phyloP scores from a whole-genome alignment of 2,888 invertebrate genomes.

The Adelphocoris suturalis region DNA sequence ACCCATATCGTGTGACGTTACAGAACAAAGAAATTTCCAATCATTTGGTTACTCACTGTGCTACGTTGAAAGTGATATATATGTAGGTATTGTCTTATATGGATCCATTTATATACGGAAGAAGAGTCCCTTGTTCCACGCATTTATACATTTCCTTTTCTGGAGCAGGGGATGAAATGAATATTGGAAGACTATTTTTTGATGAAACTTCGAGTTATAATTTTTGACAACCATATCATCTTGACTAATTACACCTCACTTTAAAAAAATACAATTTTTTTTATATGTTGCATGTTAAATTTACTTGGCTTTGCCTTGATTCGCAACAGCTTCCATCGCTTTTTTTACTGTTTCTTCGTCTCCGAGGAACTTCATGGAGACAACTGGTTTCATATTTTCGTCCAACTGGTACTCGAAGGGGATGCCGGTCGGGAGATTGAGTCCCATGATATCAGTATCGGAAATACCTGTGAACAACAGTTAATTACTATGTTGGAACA shows the following conservation, averaged over 20 bases:
- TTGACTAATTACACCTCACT: slow-evolving; percentile 10
- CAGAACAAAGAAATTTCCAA: too few species aligned
- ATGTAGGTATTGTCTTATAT: too few species aligned
- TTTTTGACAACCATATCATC: background rate
- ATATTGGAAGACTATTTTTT: background rate
- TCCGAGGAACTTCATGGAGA: slow-evolving; percentile 83
- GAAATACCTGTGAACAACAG: slow-evolving; percentile 79
- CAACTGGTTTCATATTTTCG: slow-evolving; percentile 81
- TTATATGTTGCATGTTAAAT: background rate
- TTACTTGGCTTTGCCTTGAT: slow-evolving; percentile 83
- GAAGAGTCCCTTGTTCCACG: too few species aligned
- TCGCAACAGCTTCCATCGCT: slow-evolving; percentile 83
- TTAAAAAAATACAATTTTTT: slow-evolving; percentile 40
- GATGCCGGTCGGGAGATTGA: slow-evolving; percentile 84
- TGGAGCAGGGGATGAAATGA: background rate
- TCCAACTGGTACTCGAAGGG: slow-evolving; percentile 84
- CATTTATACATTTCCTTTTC: too few species aligned
- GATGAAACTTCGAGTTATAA: background rate
- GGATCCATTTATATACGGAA: too few species aligned
- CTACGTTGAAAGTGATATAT: too few species aligned
- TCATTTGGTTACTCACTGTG: too few species aligned
- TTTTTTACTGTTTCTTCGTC: slow-evolving; percentile 83
- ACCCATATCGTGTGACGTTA: too few species aligned
- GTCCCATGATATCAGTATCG: slow-evolving; percentile 82
- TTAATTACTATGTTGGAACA: background rate